Evolutionary conservation across 2,113 vertebrate species (phyloP).

Genomic region (Triplophysa dalaica): DNA sequence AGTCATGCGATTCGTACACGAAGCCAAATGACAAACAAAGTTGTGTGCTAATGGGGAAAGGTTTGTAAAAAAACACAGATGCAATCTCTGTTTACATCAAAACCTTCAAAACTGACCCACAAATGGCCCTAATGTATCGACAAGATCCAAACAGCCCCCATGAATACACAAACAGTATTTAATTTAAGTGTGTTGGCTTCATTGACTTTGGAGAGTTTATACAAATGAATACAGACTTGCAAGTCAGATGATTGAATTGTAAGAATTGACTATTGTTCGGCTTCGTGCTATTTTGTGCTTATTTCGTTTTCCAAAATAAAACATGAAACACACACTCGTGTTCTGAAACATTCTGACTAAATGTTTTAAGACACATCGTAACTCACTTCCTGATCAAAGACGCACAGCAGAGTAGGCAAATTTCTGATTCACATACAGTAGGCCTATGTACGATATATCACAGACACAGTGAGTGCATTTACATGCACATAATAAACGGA

Average conservation of each 20-base stretch:
- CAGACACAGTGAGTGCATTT: neutral
- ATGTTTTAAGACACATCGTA: too few relatives aligned
- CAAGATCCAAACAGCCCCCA: constrained; percentile 21
- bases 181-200: constrained; percentile 2
- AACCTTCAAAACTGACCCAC: neutral
- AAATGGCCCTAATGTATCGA: constrained; percentile 1
- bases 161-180: constrained; percentile 13
- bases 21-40: constrained; percentile 9
- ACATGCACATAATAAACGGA: too few relatives aligned
- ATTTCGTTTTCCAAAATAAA: constrained; percentile 10
- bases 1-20: neutral
- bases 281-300: neutral
- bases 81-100: constrained; percentile 20
- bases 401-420: too few relatives aligned
- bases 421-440: too few relatives aligned
- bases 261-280: neutral
- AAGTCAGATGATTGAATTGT: constrained; percentile 11
- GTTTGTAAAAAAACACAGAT: constrained; percentile 5
- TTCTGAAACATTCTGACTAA: neutral
- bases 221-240: constrained; percentile 26
- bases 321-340: neutral
- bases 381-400: too few relatives aligned
- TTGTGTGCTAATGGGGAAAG: neutral
- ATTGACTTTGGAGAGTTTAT: constrained; percentile 7
- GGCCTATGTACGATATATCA: too few relatives aligned